phyloP scores from a whole-genome alignment of 2,797 vertebrate genomes.

The Alosa sapidissima region DNA sequence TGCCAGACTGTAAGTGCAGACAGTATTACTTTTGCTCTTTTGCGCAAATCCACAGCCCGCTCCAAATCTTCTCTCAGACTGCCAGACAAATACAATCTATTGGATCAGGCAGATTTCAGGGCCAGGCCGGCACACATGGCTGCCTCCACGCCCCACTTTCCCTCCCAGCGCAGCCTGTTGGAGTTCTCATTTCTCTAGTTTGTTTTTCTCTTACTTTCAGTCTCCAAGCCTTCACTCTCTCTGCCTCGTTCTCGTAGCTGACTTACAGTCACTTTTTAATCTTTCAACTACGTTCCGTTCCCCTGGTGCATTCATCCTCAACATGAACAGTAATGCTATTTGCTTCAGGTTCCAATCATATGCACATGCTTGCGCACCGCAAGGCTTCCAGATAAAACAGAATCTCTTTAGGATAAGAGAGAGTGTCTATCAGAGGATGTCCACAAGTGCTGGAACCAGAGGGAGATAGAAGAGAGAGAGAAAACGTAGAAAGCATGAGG shows the following conservation, averaged over 20 bases:
- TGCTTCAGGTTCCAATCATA: constrained; percentile 6
- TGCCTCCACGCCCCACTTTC: constrained; percentile 73
- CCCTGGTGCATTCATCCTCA: background rate
- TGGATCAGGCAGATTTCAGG: constrained; percentile 78
- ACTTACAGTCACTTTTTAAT: constrained; percentile 23
- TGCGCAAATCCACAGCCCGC: constrained; percentile 69
- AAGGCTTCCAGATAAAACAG: background rate
- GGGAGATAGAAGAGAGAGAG: background rate
- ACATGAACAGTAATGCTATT: background rate
- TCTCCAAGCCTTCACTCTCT: background rate
- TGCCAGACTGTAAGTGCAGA: constrained; percentile 72
- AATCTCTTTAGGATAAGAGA: background rate
- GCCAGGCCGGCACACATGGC: constrained; percentile 75
- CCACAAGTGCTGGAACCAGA: background rate
- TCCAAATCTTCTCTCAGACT: constrained; percentile 79
- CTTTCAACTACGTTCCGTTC: background rate
- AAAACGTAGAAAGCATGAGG: background rate
- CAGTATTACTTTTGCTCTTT: constrained; percentile 72
- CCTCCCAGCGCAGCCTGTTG: constrained; percentile 40
- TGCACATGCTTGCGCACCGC: background rate
- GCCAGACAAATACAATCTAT: constrained; percentile 81
- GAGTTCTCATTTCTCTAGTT: constrained; percentile 51
- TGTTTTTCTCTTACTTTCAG: constrained; percentile 49
- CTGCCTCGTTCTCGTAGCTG: background rate
- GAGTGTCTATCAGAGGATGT: background rate